Evolutionary conservation across 2,113 vertebrate genomes (phyloP).

Genomic region (Anoplopoma fimbria): DNA sequence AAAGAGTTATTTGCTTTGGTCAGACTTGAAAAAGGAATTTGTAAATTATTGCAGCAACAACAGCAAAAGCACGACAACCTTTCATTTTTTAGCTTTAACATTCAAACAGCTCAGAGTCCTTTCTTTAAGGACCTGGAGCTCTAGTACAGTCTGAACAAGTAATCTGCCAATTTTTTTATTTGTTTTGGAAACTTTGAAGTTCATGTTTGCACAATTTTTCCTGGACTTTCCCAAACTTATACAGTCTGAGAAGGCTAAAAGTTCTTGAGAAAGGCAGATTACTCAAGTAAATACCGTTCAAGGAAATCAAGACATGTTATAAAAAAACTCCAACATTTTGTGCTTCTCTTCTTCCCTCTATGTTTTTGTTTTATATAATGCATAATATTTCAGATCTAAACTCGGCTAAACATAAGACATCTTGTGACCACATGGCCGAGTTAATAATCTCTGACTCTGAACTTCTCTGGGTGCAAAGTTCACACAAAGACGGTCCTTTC

Average conservation of each 20-base stretch:
- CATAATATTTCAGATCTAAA: not conserved
- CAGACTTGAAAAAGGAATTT: too few relatives aligned
- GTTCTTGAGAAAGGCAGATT: not conserved
- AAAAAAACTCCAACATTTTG: too few relatives aligned
- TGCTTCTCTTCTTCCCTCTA: too few relatives aligned
- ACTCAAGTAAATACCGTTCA: not conserved
- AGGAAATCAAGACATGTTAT: not conserved
- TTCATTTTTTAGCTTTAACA: too few relatives aligned
- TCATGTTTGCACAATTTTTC: too few relatives aligned
- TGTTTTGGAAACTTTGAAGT: not conserved
- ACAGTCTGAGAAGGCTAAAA: too few relatives aligned
- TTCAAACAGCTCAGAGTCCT: not conserved
- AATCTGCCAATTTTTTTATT: not conserved
- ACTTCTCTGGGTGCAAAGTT: conserved; percentile 52
- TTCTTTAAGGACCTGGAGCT: not conserved
- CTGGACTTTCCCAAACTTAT: not conserved
- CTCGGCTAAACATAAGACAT: not conserved
- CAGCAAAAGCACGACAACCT: too few relatives aligned
- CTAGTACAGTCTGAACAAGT: not conserved
- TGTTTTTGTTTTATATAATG: not conserved
- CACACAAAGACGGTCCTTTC: conserved; percentile 21
- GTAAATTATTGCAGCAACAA: too few relatives aligned
- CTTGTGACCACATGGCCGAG: not conserved
- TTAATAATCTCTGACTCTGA: conserved; percentile 54
- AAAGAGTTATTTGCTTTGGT: too few relatives aligned